Percentiles rank a stretch among this genome's conserved stretches.
These are phyloP conservation scores for Hippocampus kuda DNA, from an alignment of 2,797 vertebrate species.

Conservation along the genomic window DNA sequence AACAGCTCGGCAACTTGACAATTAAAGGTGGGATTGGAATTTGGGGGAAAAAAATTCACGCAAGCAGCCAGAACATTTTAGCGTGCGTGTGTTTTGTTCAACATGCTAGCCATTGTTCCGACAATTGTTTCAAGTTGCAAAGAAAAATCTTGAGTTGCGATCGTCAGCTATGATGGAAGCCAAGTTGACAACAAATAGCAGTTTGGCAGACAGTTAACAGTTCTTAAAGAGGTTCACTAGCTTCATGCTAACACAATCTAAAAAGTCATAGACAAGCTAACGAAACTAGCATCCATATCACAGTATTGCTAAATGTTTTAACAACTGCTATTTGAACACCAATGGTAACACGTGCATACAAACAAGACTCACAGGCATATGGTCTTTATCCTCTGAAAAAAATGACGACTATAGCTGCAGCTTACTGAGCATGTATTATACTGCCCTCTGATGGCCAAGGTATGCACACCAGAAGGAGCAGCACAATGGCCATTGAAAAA, in stretches of 20 bases:
- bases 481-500: too few relatives aligned
- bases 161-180: neutral
- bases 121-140: neutral
- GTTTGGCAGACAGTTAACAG: neutral
- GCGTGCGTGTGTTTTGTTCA: neutral
- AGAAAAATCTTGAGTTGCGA: too few relatives aligned
- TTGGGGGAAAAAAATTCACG: neutral
- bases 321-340: neutral
- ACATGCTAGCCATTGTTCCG: neutral
- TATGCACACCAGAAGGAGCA: too few relatives aligned
- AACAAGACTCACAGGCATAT: neutral
- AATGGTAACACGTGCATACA: neutral
- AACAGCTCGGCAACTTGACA: slow-evolving; percentile 15
- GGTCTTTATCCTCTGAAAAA: neutral
- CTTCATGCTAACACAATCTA: neutral
- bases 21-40: neutral
- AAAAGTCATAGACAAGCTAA: neutral
- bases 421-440: too few relatives aligned
- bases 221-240: neutral
- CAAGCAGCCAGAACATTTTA: too few relatives aligned
- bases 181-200: neutral
- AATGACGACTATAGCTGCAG: neutral
- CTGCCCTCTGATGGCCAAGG: too few relatives aligned
- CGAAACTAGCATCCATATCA: neutral
- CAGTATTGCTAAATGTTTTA: neutral